These are phyloP conservation scores for Eriosoma lanigerum DNA, from an alignment of 1,140 invertebrate species.

Conservation along the genomic window DNA sequence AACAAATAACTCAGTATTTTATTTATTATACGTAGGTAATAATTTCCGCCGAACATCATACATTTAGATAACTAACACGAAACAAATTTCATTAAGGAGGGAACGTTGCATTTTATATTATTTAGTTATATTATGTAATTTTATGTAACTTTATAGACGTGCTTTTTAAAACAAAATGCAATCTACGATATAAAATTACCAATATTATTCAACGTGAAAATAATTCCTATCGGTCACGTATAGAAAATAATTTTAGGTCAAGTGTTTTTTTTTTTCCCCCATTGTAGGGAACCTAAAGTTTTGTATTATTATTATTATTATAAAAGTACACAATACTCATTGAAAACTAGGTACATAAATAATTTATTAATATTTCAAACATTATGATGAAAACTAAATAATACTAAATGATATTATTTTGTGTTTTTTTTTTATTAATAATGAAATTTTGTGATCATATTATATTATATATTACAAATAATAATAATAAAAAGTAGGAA, in stretches of 20 bases:
- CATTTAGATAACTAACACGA: background rate
- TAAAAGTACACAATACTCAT: too few species aligned
- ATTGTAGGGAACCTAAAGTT: background rate
- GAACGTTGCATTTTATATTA: background rate
- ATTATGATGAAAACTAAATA: background rate
- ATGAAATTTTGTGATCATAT: too few species aligned
- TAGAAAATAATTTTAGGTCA: background rate
- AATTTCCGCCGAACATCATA: background rate
- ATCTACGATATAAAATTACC: background rate
- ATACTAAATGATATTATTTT: too few species aligned
- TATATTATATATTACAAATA: too few species aligned
- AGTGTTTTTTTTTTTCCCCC: background rate
- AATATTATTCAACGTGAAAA: background rate
- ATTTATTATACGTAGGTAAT: background rate
- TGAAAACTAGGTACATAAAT: too few species aligned
- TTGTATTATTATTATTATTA: too few species aligned
- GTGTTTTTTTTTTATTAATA: too few species aligned
- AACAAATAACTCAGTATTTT: background rate
- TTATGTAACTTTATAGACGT: background rate
- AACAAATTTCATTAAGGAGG: too few species aligned
- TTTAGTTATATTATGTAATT: background rate
- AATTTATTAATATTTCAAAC: background rate
- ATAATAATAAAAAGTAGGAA: too few species aligned
- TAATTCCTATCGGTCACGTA: conserved; percentile 8
- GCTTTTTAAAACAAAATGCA: background rate